These are phyloP conservation scores for Chaetura pelagica DNA, from an alignment of 2,113 vertebrate genomes.

Conservation along the genomic window DNA sequence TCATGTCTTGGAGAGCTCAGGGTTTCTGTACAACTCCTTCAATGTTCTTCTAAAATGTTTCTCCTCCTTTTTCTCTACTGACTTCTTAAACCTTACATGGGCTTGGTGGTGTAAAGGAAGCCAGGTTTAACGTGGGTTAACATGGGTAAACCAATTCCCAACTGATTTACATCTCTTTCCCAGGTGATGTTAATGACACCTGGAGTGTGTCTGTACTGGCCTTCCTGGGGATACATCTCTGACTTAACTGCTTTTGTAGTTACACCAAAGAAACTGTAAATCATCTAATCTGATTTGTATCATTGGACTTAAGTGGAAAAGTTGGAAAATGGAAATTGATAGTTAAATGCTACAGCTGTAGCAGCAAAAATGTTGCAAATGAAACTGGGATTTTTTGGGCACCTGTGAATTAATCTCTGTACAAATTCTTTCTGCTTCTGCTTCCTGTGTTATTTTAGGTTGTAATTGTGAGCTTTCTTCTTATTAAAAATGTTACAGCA, in stretches of 20 bases:
- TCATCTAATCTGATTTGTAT: background rate
- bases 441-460: background rate
- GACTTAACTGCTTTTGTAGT: background rate
- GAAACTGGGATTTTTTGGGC: background rate
- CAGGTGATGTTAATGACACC: background rate
- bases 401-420: background rate
- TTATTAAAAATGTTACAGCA: conserved; percentile 16
- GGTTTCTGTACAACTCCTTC: background rate
- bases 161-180: background rate
- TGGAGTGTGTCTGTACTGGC: no score
- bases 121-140: fast-evolving
- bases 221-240: background rate
- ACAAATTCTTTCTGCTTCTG: background rate
- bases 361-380: background rate
- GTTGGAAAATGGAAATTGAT: background rate
- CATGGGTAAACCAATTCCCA: background rate
- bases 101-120: background rate
- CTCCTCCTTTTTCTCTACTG: background rate
- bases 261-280: background rate
- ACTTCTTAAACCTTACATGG: background rate
- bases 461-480: background rate
- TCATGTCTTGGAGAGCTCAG: background rate
- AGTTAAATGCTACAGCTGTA: background rate
- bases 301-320: background rate
- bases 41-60: background rate